Base-by-base conservation (phyloP, 2,888 invertebrate genomes). In the Schrankia costaestrigalis region DNA sequence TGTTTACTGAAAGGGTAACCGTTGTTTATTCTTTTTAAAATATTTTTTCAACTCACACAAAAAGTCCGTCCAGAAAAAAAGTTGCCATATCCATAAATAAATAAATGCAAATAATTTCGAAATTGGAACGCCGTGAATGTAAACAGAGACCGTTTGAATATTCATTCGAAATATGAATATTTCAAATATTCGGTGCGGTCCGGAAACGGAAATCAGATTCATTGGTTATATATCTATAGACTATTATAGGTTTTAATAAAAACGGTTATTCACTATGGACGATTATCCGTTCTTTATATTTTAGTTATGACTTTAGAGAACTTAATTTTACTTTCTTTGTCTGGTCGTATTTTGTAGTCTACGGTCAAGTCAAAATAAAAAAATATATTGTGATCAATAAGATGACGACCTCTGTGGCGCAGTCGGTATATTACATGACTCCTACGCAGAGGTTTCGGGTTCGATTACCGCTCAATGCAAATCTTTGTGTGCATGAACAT, bases 81-180 rank as follows among this genome's bases (percentile, higher is more conserved):
- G 70, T 71, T 70, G 64, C 63, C 66, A 65, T 73, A 72, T 71
- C 71, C 71, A 54, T 67, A 83, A 84, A 86, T 84, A 83, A 84
- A 84, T 83, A 83, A 85, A 86, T 86, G 84, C 85, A 80, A 84
- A 86, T 84, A 82, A n/a, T n/a, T 85, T 84, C 75, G 81, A 77
- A 85, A 84, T 85, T 84, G 83, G 79, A 80, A 77, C 79, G 78
- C 80, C 74, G 81, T 79, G 83, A 84, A 85, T 85, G 85, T 84
- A 85, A 86, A 86, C 86, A 83, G 68, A 74, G 73, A 63, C 47
- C 66, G 78, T 82, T 84, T 87, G 86, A 87, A 87, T 87, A 87
- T 87, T 86, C 86, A 87, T 84, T 70, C 67, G 58, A 73, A 81
- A 82, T 83, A 85, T 85, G 85, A 85, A 85, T 85, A 84, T 84